Evolutionary conservation across 2,888 invertebrate species (phyloP), one percentile per base, ranked within the genome.

Genomic region (Cheilosia soror): DNA sequence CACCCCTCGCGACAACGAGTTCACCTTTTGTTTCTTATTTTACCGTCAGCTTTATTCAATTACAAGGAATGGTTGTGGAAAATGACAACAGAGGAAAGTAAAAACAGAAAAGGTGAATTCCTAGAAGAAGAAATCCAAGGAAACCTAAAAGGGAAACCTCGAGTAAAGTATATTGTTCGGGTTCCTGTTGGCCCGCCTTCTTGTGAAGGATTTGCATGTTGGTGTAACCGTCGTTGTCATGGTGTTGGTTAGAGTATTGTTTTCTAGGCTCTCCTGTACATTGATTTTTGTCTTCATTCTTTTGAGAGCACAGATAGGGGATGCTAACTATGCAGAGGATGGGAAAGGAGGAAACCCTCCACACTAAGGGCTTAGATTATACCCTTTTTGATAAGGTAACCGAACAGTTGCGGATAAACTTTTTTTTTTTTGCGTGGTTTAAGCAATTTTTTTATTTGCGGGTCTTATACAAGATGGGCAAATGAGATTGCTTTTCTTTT

Each of bases 341-440:
- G 27, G 53, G 11, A 4, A 55, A 27, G n/a, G 25, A 31, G 51
- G 2, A n/a, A 49, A 49, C 49, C 69, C 65, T 47, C 57, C 51
- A 60, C 72, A 62, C 60, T 66, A 66, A 65, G 47, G 60, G 15
- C 53, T 60, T 60, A 72, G 73, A 72, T 80, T 80, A 66, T 73
- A 66, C 31, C 15, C 72, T 66, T 80, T 37, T 73, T 66, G 72
- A 80, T 80, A 72, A 73, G 62, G 66, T 72, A 66, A 72, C 71
- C 62, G 53, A 73, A 60, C 33, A 63, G 44, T 69, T 47, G 69
- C 37, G 42, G 62, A 63, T 68, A 69, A 62, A 69, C 33, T 63
- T 69, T 63, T 37, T 51, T 55, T 42, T 42, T 37, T 25, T 33
- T 60, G 62, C 29, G 27, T 57, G 37, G 73, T 44, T 51, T 11